Conservation (phyloP, 2,113 vertebrate genomes). For the Epinephelus fuscoguttatus region DNA sequence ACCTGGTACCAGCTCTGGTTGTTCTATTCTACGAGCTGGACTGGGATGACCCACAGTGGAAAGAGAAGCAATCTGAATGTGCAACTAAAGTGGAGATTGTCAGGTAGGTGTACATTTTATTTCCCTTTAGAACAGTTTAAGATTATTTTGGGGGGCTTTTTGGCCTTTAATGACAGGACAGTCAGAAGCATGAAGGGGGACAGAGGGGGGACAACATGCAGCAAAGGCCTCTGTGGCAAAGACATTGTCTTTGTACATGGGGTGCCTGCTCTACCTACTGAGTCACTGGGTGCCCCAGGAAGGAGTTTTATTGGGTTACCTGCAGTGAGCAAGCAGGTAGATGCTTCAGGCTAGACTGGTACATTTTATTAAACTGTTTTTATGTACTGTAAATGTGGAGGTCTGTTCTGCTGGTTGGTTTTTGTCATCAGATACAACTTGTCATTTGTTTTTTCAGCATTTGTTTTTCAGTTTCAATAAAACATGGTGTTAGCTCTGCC, state of each 20-base stretch:
- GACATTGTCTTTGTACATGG: too few relatives aligned
- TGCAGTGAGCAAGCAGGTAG: neutral
- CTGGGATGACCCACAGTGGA: constrained; percentile 98
- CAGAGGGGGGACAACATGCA: too few relatives aligned
- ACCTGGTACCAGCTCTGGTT: constrained; percentile 95
- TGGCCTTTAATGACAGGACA: too few relatives aligned
- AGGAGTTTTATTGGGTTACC: neutral
- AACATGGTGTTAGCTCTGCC: neutral
- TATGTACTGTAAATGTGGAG: neutral
- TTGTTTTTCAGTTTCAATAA: neutral
- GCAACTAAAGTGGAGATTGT: constrained; percentile 98
- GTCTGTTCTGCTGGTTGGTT: neutral
- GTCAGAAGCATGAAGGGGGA: too few relatives aligned
- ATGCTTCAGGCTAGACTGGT: neutral
- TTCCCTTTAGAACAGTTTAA: neutral
- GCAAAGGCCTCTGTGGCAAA: too few relatives aligned
- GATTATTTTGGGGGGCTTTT: too few relatives aligned
- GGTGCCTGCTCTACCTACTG: too few relatives aligned
- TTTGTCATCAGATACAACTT: neutral
- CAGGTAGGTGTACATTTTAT: constrained; percentile 83
- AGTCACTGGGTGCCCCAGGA: neutral
- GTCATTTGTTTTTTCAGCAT: neutral
- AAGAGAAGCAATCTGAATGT: constrained; percentile 97
- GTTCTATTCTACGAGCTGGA: constrained; percentile 98
- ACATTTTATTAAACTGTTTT: neutral